phyloP scores from a whole-genome alignment of 2,113 vertebrate species.

The Climacteris rufus region DNA sequence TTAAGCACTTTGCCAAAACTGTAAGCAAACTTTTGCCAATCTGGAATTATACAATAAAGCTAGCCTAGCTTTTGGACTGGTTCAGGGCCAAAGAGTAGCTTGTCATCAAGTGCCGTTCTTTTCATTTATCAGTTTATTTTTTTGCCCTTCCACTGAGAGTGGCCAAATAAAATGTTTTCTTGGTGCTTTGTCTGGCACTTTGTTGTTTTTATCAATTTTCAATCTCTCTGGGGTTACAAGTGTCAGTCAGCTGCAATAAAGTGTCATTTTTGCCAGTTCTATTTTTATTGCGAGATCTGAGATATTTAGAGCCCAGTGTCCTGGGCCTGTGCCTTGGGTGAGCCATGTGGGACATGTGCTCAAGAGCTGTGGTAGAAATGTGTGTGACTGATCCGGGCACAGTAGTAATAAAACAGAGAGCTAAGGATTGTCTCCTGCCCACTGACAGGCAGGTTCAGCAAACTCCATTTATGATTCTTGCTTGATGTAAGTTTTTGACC shows the following conservation, averaged over 20 bases:
- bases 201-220: not conserved
- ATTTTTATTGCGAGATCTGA: not conserved
- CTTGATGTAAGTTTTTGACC: not conserved
- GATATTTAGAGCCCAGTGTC: not conserved
- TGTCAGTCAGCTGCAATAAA: not conserved
- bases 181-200: not conserved
- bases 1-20: slow-evolving; percentile 9
- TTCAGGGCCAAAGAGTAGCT: not conserved
- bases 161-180: not conserved
- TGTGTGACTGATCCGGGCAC: not conserved
- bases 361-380: not conserved
- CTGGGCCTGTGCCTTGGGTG: not conserved
- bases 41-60: not conserved
- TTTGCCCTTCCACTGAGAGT: not conserved
- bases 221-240: not conserved
- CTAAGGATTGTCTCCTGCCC: not conserved
- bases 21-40: not conserved
- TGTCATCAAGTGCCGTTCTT: not conserved
- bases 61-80: not conserved
- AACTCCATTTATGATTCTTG: not conserved
- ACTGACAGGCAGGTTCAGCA: not conserved
- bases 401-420: not conserved
- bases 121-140: not conserved
- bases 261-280: not conserved
- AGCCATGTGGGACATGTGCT: accelerated